Evolutionary conservation across 2,113 vertebrate genomes (phyloP).

Genomic region (rat (Rattus norvegicus)): GRCr8 NC_086039.1:85830001-85830500

Average conservation of each 20-base stretch:
- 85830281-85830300: background rate
- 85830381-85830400: background rate
- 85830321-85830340: background rate
- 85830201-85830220: background rate
- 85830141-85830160: background rate
- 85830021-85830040: background rate
- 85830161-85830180: background rate
- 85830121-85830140: background rate
- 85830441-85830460: background rate
- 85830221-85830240: no score
- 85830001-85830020: background rate
- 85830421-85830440: no score
- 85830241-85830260: background rate
- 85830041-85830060: no score
- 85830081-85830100: background rate
- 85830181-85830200: background rate
- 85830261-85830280: background rate
- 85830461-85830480: background rate
- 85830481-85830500: background rate
- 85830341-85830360: background rate
- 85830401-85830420: background rate
- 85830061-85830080: background rate
- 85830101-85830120: background rate
- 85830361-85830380: background rate
- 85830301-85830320: background rate